Percentiles rank a stretch among this genome's conserved stretches.
These are phyloP conservation scores for Tromatobia lineatoria DNA, from an alignment of 2,888 invertebrate genomes.

Conservation along the genomic window DNA sequence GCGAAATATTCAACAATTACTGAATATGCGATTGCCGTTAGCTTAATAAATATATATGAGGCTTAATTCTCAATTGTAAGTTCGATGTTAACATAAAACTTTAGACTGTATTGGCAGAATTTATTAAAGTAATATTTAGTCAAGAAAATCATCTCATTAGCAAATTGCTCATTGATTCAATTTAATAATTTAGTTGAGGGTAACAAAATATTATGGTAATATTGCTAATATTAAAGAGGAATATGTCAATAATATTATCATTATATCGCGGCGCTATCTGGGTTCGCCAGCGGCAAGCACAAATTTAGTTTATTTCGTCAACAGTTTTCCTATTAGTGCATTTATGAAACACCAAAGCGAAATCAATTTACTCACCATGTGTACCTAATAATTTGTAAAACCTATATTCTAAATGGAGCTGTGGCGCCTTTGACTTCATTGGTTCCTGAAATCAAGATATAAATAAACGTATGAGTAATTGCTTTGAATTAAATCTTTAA, in stretches of 20 bases:
- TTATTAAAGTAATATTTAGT: neutral
- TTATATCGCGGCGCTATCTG: no score
- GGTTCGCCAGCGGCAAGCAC: neutral
- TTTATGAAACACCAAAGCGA: neutral
- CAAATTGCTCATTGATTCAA: no score
- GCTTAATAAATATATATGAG: no score
- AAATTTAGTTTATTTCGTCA: neutral
- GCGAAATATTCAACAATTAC: neutral
- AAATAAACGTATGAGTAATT: constrained; percentile 24
- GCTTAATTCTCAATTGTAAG: no score
- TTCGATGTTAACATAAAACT: no score
- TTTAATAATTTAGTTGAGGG: no score
- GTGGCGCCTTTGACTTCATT: constrained; percentile 99
- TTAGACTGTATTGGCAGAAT: neutral
- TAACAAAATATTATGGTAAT: no score
- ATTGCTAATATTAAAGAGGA: no score
- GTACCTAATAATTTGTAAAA: constrained; percentile 99
- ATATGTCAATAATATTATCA: no score
- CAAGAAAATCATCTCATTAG: no score
- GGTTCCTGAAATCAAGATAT: constrained; percentile 90
- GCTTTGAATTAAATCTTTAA: no score
- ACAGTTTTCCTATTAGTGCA: neutral
- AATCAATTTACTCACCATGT: constrained; percentile 91
- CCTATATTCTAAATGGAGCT: constrained; percentile 99
- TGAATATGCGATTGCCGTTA: neutral